phyloP scores from a whole-genome alignment of 2,113 vertebrate species.

The Hoplias malabaricus region DNA sequence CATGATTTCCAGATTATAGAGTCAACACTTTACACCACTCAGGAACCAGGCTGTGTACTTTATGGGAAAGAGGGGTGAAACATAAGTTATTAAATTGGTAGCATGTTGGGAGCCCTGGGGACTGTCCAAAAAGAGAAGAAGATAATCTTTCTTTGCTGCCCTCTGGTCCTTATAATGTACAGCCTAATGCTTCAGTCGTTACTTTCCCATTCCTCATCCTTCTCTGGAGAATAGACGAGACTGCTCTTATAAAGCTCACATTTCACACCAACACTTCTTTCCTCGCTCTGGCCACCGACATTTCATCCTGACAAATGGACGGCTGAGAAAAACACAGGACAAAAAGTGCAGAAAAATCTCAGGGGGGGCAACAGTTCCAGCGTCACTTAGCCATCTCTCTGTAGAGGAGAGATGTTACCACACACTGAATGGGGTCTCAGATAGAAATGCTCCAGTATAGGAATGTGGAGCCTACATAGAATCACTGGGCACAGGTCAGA shows the following conservation, averaged over 20 bases:
- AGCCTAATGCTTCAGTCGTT: background rate
- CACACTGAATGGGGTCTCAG: background rate
- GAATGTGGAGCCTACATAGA: background rate
- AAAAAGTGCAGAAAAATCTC: background rate
- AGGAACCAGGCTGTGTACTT: no score
- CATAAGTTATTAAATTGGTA: no score
- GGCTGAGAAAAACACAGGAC: background rate
- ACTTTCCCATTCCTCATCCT: background rate
- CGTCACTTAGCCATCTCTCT: background rate
- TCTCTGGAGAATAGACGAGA: background rate
- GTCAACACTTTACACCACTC: no score
- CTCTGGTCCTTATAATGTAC: background rate
- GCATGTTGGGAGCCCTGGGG: no score
- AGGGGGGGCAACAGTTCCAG: background rate
- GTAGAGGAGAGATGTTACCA: background rate
- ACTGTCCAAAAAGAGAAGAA: no score
- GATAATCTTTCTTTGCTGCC: background rate
- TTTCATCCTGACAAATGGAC: constrained; percentile 18
- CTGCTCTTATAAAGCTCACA: background rate
- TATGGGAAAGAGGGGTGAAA: no score
- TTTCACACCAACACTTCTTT: background rate
- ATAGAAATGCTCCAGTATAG: no score
- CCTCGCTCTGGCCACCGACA: background rate
- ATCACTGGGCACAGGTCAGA: no score
- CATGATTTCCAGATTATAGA: no score